These are phyloP conservation scores for Todiramphus saurophagus DNA, from an alignment of 2,113 vertebrate genomes.

Conservation along the genomic window DNA sequence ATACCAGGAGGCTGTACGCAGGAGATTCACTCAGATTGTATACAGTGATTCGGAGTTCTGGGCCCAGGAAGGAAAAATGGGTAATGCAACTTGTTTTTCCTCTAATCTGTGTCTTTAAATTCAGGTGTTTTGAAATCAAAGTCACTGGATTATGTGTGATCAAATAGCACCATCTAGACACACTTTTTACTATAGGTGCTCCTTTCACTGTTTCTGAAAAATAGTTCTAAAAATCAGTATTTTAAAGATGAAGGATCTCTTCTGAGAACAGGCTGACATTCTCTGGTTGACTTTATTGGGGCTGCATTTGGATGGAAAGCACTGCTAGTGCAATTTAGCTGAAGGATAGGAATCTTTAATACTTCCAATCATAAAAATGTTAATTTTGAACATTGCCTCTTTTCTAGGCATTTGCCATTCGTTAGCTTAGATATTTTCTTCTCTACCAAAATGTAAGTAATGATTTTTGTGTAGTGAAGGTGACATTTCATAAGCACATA, in stretches of 20 bases:
- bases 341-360: background rate
- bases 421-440: background rate
- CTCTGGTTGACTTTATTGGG: background rate
- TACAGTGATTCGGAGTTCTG: constrained; percentile 82
- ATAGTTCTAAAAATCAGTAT: background rate
- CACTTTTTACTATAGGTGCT: background rate
- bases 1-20: constrained; percentile 86
- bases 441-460: background rate
- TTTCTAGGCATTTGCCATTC: background rate
- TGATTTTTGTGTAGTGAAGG: background rate
- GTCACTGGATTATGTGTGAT: background rate
- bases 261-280: background rate
- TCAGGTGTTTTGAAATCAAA: background rate
- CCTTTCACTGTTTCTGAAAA: background rate
- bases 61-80: constrained; percentile 60
- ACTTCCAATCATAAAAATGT: background rate
- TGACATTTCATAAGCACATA: background rate
- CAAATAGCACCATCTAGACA: background rate
- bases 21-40: constrained; percentile 80
- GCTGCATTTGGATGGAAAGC: background rate
- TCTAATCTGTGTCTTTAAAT: background rate
- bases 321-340: background rate
- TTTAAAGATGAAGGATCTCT: background rate
- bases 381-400: background rate
- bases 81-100: constrained; percentile 50